Base-by-base conservation (phyloP, 2,113 vertebrate genomes). In the Haplochromis burtoni region DNA sequence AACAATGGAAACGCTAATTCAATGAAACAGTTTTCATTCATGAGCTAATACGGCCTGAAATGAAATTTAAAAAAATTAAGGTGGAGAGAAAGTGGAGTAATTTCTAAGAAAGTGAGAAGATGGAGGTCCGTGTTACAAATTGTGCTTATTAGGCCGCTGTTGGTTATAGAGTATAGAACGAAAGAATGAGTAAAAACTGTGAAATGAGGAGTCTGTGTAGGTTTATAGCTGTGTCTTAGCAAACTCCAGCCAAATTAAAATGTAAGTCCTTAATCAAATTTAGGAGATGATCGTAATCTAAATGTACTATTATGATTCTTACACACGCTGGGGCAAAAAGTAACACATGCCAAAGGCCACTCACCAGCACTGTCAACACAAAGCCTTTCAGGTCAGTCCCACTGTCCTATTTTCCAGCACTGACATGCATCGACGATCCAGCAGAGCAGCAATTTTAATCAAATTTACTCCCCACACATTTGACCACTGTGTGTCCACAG, bases 1-100 rank as follows among this genome's bases (percentile, higher is more conserved):
- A 73, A 90, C 57, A 82, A 87, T 83, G 63, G 49, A 42, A 84
- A 68, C n/a, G 86, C 71, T 91, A 89, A 90, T 91, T 87, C 45
- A 55, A 79, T 85, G 29, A 88, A 89, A 76, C n/a, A 11, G 33
- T 82, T 47, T 61, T 12, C 19, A 80, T 78, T 84, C 82, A 81
- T 55, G 84, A 85, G 61, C 38, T 78, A 33, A 87, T 86, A 84
- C 7, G 31, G 31, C 79, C 57, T 82, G 71, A 38, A 87, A 93
- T 89, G 51, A 87, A 84, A 89, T 88, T 61, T n/a, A 68, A 84
- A 59, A 59, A 53, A 51, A 55, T 19, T 24, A 55, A 53, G 26
- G 31, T 26, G 68, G 19, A 29, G 16, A 79, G 45, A 79, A 82
- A 55, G 19, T 42, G 51, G 29, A n/a, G 11, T 21, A 19, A 81